These are phyloP conservation scores for Bemisia tabaci DNA, from an alignment of 1,140 invertebrate species.

Conservation along the genomic window DNA sequence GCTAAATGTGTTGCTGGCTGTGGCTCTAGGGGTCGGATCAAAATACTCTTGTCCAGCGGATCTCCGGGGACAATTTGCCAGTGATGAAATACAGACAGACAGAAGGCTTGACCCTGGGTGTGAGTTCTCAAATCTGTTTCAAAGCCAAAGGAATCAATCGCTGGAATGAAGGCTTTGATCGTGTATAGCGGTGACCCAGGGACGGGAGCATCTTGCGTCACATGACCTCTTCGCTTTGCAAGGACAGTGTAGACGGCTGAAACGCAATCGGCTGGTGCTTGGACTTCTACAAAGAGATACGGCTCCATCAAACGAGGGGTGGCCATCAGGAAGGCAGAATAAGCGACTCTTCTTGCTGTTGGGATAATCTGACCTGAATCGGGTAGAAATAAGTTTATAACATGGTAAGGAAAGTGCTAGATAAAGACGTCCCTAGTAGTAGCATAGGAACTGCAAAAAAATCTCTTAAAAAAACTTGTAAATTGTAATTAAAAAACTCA, in stretches of 20 bases:
- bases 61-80: constrained; percentile 99
- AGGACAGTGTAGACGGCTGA: constrained; percentile 98
- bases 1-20: constrained; percentile 96
- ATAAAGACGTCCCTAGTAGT: too few species aligned
- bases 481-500: too few species aligned
- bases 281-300: constrained; percentile 95
- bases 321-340: constrained; percentile 98
- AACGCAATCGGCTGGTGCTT: constrained; percentile 99
- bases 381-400: not conserved
- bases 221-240: constrained; percentile 87
- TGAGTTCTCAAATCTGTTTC: constrained; percentile 96
- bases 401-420: too few species aligned
- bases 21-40: constrained; percentile 89
- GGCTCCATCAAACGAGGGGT: constrained; percentile 99
- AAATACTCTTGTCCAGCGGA: constrained; percentile 93
- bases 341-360: constrained; percentile 91
- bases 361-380: constrained; percentile 91
- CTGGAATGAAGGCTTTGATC: constrained; percentile 98
- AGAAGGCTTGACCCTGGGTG: constrained; percentile 97
- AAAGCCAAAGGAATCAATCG: constrained; percentile 99
- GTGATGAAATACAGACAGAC: constrained; percentile 95
- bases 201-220: constrained; percentile 98
- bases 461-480: too few species aligned
- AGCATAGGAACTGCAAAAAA: too few species aligned
- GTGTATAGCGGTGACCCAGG: constrained; percentile 96